Percentiles rank a stretch among this genome's conserved stretches.
Evolutionary conservation across 2,113 vertebrate genomes (phyloP).

Genomic region (Helogale parvula): DNA sequence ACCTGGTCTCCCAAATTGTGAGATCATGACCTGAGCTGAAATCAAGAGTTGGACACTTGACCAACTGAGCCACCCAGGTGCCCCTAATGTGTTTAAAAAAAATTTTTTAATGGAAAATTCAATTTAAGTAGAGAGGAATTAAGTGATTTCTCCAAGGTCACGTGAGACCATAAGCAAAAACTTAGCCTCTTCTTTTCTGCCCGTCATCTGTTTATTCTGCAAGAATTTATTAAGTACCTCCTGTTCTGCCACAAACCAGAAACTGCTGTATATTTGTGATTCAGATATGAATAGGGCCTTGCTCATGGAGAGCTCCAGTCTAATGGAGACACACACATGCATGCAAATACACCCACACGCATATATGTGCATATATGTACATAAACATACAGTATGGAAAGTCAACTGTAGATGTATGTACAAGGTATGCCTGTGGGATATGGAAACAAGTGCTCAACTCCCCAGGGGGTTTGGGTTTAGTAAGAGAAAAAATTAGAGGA

Average conservation of each 20-base stretch:
- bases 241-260: neutral
- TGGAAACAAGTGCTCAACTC: neutral
- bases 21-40: too few relatives aligned
- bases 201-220: neutral
- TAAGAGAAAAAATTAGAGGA: neutral
- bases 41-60: too few relatives aligned
- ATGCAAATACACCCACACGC: neutral
- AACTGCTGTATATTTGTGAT: neutral
- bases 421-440: neutral
- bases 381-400: neutral
- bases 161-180: neutral
- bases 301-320: neutral
- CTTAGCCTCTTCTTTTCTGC: neutral
- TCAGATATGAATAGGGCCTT: neutral
- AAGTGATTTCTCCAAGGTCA: neutral
- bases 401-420: neutral
- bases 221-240: neutral
- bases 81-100: too few relatives aligned
- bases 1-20: too few relatives aligned
- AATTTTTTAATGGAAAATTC: neutral
- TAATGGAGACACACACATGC: neutral
- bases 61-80: too few relatives aligned
- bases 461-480: neutral
- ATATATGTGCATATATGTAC: neutral
- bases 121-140: neutral